Base-by-base conservation (phyloP, 2,113 vertebrate genomes). In the Dipodomys stephensi region DNA sequence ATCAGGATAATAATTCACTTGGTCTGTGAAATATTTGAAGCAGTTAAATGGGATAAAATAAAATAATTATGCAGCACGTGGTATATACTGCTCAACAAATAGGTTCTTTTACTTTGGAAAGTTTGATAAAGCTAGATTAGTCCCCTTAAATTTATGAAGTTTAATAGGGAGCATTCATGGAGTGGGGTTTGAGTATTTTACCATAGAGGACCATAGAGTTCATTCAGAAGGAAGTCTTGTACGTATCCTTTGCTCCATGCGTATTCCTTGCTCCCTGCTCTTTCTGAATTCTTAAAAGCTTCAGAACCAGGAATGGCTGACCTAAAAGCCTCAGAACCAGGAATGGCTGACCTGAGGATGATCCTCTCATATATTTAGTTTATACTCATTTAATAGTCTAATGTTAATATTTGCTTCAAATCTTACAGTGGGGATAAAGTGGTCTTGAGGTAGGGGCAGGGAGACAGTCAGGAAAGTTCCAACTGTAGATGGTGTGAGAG, bases 301-400 rank as follows among this genome's bases (percentile, higher is more conserved):
- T 84, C 83, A n/a, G n/a, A n/a, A n/a, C n/a, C n/a, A n/a, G n/a
- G n/a, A n/a, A n/a, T n/a, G n/a, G n/a, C n/a, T n/a, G n/a, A n/a
- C n/a, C n/a, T n/a, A n/a, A n/a, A n/a, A n/a, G n/a, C n/a, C n/a
- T n/a, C n/a, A 60, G 73, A 88, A 92, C 13, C 12, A 39, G 35
- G 35, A 39, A 39, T 39, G 35, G 35, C 35, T 39, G 35, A 39
- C 35, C 35, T 39, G 35, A 39, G 46, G 60, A 67, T 32, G 25
- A 94, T 89, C 72, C 22, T 64, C 69, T 32, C 35, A 83, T 77
- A 20, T 87, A 8, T 80, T 69, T 46, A n/a, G 12, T 35, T 76
- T 89, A 18, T 71, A 35, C n/a, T 25, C 91, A 16, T 53, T 78
- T 91, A 89, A 80, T 67, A 74, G 32, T 86, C 46, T 73, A 93